phyloP scores from a whole-genome alignment of 2,797 vertebrate species.

The Lagodon rhomboides region DNA sequence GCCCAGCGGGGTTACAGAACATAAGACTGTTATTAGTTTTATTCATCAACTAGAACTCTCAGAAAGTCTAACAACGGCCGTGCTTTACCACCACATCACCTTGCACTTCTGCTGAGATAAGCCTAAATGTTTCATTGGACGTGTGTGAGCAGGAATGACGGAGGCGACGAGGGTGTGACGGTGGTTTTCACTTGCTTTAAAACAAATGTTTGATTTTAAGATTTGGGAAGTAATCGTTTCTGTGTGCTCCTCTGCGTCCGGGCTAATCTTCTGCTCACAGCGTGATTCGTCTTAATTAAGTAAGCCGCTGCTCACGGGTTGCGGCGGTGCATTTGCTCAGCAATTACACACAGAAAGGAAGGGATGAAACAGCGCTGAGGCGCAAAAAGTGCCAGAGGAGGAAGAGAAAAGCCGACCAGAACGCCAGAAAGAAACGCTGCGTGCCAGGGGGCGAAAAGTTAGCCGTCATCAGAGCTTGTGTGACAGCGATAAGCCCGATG shows the following conservation, averaged over 20 bases:
- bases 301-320: background rate
- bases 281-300: slow-evolving; percentile 22
- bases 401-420: too few relatives aligned
- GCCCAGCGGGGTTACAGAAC: slow-evolving; percentile 13
- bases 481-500: background rate
- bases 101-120: slow-evolving; percentile 13
- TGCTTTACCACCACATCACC: background rate
- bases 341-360: slow-evolving; percentile 1
- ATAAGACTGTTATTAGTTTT: slow-evolving; percentile 16
- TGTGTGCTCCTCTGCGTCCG: background rate
- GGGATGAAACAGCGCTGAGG: slow-evolving; percentile 4
- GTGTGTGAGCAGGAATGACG: too few relatives aligned
- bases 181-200: background rate
- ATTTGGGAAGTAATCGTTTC: slow-evolving; percentile 21
- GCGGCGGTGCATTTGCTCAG: background rate
- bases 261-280: background rate
- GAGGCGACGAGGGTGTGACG: background rate
- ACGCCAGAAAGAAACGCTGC: background rate
- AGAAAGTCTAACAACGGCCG: slow-evolving; percentile 7
- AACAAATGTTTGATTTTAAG: slow-evolving; percentile 1
- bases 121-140: background rate
- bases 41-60: slow-evolving; percentile 20
- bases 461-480: background rate
- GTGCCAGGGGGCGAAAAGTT: background rate
- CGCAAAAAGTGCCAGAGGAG: background rate